Percentiles rank a stretch among this genome's conserved stretches.
These are phyloP conservation scores for Apistogramma diplotaenia DNA, from an alignment of 2,113 vertebrate genomes.

Conservation along the genomic window DNA sequence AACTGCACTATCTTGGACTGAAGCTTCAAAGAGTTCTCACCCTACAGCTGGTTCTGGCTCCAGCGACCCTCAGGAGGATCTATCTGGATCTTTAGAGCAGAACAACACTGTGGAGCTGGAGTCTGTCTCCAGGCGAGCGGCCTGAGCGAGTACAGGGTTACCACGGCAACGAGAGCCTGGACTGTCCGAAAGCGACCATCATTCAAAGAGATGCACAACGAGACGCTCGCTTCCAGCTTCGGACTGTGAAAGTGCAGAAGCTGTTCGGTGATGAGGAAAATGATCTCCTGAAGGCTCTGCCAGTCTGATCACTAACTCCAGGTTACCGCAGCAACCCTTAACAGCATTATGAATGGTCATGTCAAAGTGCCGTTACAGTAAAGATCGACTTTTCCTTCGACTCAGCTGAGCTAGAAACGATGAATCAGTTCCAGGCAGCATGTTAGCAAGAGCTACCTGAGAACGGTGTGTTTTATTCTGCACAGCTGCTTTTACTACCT, in stretches of 20 bases:
- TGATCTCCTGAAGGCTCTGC: not conserved
- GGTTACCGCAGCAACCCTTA: not conserved
- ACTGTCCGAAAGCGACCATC: not conserved
- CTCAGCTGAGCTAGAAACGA: no score
- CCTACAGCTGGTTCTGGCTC: not conserved
- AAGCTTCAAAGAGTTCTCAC: not conserved
- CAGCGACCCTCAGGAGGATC: not conserved
- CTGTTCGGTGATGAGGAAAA: not conserved
- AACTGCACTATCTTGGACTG: not conserved
- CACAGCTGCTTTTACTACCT: slow-evolving; percentile 49
- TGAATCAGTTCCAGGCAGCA: not conserved
- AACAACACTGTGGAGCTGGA: not conserved
- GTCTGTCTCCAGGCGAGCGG: not conserved
- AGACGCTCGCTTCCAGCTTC: not conserved
- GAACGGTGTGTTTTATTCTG: not conserved
- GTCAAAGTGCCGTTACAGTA: no score
- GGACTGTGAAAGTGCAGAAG: not conserved
- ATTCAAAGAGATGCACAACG: not conserved
- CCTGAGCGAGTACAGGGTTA: not conserved
- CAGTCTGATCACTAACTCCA: not conserved
- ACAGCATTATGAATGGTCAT: no score
- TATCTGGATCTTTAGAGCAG: not conserved
- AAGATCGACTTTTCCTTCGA: no score
- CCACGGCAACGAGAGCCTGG: no score
- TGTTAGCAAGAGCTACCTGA: not conserved